phyloP scores from a whole-genome alignment of 1,140 invertebrate species.

The Brachionus angularis region DNA sequence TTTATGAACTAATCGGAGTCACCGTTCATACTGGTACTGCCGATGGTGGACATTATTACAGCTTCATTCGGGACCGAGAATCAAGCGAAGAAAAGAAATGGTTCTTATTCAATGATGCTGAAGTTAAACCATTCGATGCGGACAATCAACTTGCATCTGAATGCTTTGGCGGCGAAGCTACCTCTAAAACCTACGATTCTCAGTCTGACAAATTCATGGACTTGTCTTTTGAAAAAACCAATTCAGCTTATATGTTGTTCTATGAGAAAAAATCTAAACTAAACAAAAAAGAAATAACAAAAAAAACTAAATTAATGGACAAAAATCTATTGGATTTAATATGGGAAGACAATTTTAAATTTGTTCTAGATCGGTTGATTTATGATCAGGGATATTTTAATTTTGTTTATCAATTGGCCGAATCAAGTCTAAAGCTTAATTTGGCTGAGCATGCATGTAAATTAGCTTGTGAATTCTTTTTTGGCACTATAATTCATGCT shows the following conservation, averaged over 20 bases:
- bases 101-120: constrained; percentile 89
- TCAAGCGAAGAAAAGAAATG: constrained; percentile 51
- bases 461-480: constrained; percentile 3
- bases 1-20: constrained; percentile 88
- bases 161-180: constrained; percentile 95
- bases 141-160: constrained; percentile 81
- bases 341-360: constrained; percentile 24
- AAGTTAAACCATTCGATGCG: constrained; percentile 90
- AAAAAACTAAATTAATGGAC: constrained; percentile 1
- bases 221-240: constrained; percentile 92
- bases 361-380: background rate
- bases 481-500: constrained; percentile 24
- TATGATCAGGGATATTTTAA: constrained; percentile 15
- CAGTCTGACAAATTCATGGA: constrained; percentile 94
- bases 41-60: constrained; percentile 93
- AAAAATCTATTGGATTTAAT: background rate
- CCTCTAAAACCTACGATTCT: constrained; percentile 88
- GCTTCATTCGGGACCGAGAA: constrained; percentile 76
- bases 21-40: constrained; percentile 93
- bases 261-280: constrained; percentile 66
- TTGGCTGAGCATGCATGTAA: background rate
- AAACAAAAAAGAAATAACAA: background rate
- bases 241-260: constrained; percentile 94
- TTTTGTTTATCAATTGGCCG: constrained; percentile 4
- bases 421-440: background rate